Evolutionary conservation across 2,113 vertebrate species (phyloP), one percentile per base, ranked within the genome.

Genomic region (Nycticryphes semicollaris): DNA sequence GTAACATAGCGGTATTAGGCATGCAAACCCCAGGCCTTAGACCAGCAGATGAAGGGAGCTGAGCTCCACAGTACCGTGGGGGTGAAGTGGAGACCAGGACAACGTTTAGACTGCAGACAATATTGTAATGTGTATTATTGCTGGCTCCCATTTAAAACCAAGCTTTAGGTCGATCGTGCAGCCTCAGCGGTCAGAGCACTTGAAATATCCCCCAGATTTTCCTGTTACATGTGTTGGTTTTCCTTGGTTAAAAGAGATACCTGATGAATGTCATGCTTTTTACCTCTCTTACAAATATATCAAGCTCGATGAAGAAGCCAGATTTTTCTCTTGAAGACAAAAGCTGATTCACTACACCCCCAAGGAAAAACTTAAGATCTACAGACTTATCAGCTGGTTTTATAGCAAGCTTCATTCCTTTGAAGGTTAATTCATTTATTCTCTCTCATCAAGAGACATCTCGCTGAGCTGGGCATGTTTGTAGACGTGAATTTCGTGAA

Each of bases 21-120:
- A 90, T 72, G 60, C 75, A 93, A 84, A 89, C 67, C 74, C 41
- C 68, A 77, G 53, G 67, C 81, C 66, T 83, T 70, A 86, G 64
- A 89, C n/a, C 75, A 75, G 66, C 72, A 88, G 54, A 92, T 33
- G 39, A 75, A 68, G 43, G 37, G 54, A 89, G 94, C 54, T 60
- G 73, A 62, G 62, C 70, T n/a, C 87, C 93, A 70, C 77, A 87
- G 75, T 59, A 93, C 57, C 57, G 82, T 30, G 39, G 15, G 22
- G 31, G 33, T 83, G 87, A 95, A 90, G 79, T 87, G 67, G 57
- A 96, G 95, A 97, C 78, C 13, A 3, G 87, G 89, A 89, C 53
- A 94, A n/a, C 30, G 60, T 94, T 97, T 81, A 89, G 93, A 86
- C 91, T 93, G 72, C 90, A 95, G 85, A 93, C 80, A 96, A 87